Evolutionary conservation across 2,888 invertebrate genomes (phyloP), one percentile per base, ranked within the genome.

Genomic region (Hypomecis atomaria): DNA sequence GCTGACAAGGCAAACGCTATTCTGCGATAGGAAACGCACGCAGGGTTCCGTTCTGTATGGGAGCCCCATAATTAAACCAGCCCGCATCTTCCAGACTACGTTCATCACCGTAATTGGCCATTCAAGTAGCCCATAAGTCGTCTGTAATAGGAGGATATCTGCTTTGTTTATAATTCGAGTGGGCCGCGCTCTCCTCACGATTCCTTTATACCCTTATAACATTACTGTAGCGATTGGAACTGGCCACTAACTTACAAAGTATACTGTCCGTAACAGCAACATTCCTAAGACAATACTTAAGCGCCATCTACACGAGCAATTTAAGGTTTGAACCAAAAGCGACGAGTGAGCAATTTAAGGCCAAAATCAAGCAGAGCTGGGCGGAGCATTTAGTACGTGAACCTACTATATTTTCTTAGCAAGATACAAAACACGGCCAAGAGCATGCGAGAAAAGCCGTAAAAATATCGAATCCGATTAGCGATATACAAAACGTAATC

Each of bases 71-170:
- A 60, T 60, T 40, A 60, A 48, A 54, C 43, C n/a, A 40, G 11
- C 42, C 60, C 42, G 42, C 23, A 36, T 36, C 13, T 54, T 36
- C 10, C 37, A 11, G 40, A n/a, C 52, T 52, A 49, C 23, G 9
- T 42, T 33, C 33, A 52, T 62, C 73, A 78, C 78, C 78, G 77
- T 84, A 82, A 87, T 85, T 85, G 84, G 78, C 78, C 75, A 75
- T 78, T 79, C 78, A 79, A 82, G 82, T 81, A 75, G 79, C 63
- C 78, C 71, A 83, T 86, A 85, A 83, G 78, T 85, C 78, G 72
- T 75, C 71, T 76, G 76, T 85, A 85, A 86, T 84, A 77, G 80
- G 79, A 75, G 74, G 77, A 80, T 84, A 82, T 80, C 78, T 73
- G 74, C 75, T 77, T 76, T 74, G 78, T 79, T 79, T 78, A 76